Conservation (phyloP, 2,113 vertebrate genomes). For the Melanerpes aurifrons region DNA sequence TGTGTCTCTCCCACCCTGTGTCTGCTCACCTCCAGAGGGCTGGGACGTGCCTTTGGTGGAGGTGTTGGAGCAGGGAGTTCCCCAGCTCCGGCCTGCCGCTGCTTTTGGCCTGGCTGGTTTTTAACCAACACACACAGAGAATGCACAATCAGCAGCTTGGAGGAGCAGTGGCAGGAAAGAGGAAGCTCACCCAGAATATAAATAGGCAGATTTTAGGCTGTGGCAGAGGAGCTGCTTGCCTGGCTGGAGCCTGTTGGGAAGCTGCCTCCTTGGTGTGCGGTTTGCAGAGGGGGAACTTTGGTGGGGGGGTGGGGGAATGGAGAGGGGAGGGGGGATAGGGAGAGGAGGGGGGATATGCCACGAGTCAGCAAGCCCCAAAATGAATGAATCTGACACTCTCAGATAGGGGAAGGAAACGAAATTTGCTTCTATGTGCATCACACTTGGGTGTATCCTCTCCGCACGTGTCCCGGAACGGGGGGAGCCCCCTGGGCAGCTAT, state of each 20-base stretch:
- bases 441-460: background rate
- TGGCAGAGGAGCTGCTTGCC: slow-evolving; percentile 29
- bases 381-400: slow-evolving; percentile 34
- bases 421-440: background rate
- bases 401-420: slow-evolving; percentile 57
- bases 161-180: slow-evolving; percentile 6
- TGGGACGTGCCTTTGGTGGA: background rate
- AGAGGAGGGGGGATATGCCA: background rate
- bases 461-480: background rate
- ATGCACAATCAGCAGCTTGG: slow-evolving; percentile 41
- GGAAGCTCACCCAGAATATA: slow-evolving; percentile 40
- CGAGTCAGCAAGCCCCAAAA: slow-evolving; percentile 15
- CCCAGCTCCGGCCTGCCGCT: background rate
- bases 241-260: background rate
- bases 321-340: too few relatives aligned
- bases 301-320: too few relatives aligned
- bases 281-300: slow-evolving; percentile 40
- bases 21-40: background rate
- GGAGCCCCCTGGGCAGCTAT: background rate
- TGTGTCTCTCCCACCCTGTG: background rate
- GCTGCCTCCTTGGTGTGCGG: background rate
- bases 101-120: background rate
- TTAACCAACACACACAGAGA: accelerated
- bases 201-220: slow-evolving; percentile 25
- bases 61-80: background rate